phyloP scores from a whole-genome alignment of 2,797 vertebrate genomes.

The Manis crassicaudata region DNA sequence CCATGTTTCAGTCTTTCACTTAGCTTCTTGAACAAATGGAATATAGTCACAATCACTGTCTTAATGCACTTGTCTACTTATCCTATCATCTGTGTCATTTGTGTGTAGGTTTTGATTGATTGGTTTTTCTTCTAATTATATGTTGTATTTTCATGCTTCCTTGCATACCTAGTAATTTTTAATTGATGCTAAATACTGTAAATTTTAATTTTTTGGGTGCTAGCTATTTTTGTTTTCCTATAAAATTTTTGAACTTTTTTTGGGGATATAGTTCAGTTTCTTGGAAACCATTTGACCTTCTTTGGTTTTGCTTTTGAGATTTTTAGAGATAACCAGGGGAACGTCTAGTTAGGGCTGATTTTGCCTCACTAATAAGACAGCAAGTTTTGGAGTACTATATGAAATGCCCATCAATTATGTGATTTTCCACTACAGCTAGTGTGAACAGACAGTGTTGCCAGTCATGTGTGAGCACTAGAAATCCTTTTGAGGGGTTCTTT shows the following conservation, averaged over 20 bases:
- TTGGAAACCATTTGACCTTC: background rate
- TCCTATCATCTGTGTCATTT: background rate
- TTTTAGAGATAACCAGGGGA: background rate
- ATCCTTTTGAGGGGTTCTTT: background rate
- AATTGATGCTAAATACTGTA: background rate
- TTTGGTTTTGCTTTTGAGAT: background rate
- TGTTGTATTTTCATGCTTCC: background rate
- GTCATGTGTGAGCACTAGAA: background rate
- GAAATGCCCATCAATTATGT: background rate
- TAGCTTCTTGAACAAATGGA: background rate
- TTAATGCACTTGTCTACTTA: background rate
- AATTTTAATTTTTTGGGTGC: background rate
- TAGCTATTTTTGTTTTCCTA: background rate
- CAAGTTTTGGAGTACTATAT: background rate
- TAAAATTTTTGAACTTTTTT: background rate
- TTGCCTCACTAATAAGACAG: background rate
- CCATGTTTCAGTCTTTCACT: background rate
- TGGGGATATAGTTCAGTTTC: background rate
- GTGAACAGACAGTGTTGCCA: background rate
- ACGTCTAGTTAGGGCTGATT: background rate
- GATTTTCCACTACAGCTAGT: background rate
- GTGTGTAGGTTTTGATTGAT: background rate
- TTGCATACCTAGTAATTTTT: background rate
- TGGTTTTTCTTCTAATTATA: background rate
- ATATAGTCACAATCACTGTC: background rate